Base-by-base conservation (phyloP, 2,797 vertebrate species). In the Phoebastria nigripes region DNA sequence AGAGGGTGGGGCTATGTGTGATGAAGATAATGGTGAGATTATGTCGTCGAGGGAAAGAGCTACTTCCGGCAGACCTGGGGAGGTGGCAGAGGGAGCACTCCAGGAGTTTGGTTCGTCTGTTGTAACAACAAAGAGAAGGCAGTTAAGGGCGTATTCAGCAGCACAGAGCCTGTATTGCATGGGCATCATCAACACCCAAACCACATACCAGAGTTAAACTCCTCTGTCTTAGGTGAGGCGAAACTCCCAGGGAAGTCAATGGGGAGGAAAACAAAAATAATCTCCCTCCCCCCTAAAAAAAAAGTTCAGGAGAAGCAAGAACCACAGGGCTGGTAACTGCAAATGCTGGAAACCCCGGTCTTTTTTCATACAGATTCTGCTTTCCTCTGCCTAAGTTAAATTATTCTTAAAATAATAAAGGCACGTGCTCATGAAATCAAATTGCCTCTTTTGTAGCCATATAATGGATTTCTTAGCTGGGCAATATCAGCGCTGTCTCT, bases 21-120 rank as follows among this genome's bases (percentile, higher is more conserved):
- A 99, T 99, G 99, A 98, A 98, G 99, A 98, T 97, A 98, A 99
- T 98, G 99, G 97, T 98, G 98, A 98, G 98, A 99, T 98, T 98
- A 98, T 98, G 98, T 98, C 98, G 6, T 99, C 99, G 18, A 98
- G 98, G 97, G 98, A 98, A 97, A 98, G 98, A 97, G 98, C 99
- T 99, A 99, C 98, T 99, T 99, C 99, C 99, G 98, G 98, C 99
- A 99, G 98, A 97, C 98, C 98, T 99, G 99, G 98, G 99, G 99
- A 98, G 99, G 99, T 98, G 99, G 99, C 98, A 99, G 99, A 98
- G 98, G 98, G 98, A 98, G 98, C 94, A 97, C 99, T 99, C 99
- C 99, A 99, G 99, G 99, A 96, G 99, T 97, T 91, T 98, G 99
- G 98, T 98, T 99, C 99, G 99, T 99, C 99, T 99, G 98, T 97